Evolutionary conservation across 35 echinoderm and acorn worm genomes (phyloP).

Genomic region (Apostichopus japonicus): DNA sequence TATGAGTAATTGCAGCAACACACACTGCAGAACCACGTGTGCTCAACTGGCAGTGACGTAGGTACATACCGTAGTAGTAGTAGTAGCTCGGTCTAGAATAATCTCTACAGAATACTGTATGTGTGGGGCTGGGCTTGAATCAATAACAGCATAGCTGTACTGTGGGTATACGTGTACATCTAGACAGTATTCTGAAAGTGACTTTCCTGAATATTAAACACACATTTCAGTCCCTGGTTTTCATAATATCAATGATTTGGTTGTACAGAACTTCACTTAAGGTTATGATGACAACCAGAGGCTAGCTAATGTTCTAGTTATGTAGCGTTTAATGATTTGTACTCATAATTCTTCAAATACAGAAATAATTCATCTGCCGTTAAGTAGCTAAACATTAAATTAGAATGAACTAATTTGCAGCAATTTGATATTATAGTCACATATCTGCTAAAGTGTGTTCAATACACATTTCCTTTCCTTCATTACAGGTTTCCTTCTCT

Average conservation of each 20-base stretch:
- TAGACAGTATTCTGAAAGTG: background rate
- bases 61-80: background rate
- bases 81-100: background rate
- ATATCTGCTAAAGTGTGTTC: too few species aligned
- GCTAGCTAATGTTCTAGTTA: too few species aligned
- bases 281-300: too few species aligned
- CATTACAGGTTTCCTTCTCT: background rate
- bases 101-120: background rate
- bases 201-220: background rate
- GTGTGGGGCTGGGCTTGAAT: background rate
- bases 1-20: background rate
- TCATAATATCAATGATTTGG: background rate
- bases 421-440: too few species aligned
- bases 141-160: background rate
- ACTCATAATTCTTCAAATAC: too few species aligned
- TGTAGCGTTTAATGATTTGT: too few species aligned
- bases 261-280: too few species aligned
- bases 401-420: too few species aligned
- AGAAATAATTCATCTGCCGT: too few species aligned
- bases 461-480: too few species aligned
- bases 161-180: too few species aligned
- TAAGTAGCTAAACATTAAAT: too few species aligned
- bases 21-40: background rate
- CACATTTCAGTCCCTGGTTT: background rate
- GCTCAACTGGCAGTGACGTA: background rate